These are phyloP conservation scores for Melanotaenia nigrans DNA, from an alignment of 2,797 vertebrate genomes.

Conservation along the genomic window DNA sequence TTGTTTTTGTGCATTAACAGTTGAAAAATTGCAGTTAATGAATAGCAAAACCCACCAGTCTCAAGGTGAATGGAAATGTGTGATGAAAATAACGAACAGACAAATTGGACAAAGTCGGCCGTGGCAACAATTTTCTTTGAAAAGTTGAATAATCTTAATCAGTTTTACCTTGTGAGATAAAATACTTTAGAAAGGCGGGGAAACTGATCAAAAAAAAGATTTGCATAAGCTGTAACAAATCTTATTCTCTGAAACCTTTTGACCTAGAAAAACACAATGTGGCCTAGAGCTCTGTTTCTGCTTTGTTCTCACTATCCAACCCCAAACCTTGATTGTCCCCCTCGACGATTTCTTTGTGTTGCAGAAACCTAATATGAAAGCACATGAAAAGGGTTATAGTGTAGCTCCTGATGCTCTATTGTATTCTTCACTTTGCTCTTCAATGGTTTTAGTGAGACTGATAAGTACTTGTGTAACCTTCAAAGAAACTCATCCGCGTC, in stretches of 20 bases:
- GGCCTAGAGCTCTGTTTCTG: slow-evolving; percentile 35
- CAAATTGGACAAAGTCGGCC: slow-evolving; percentile 27
- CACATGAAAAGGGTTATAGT: slow-evolving; percentile 48
- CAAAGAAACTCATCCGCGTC: slow-evolving; percentile 31
- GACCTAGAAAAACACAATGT: slow-evolving; percentile 14
- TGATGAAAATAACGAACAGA: neutral
- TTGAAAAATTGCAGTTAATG: slow-evolving; percentile 27
- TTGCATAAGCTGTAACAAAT: slow-evolving; percentile 37
- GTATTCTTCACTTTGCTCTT: slow-evolving; percentile 46
- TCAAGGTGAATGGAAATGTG: neutral
- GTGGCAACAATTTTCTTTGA: slow-evolving; percentile 29
- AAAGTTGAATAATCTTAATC: slow-evolving; percentile 34
- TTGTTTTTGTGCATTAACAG: slow-evolving; percentile 17
- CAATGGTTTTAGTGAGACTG: slow-evolving; percentile 56
- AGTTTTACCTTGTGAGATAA: slow-evolving; percentile 38
- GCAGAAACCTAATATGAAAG: slow-evolving; percentile 54
- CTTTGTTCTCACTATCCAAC: slow-evolving; percentile 45
- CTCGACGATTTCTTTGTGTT: slow-evolving; percentile 49
- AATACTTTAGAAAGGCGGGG: slow-evolving; percentile 28
- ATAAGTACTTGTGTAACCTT: slow-evolving; percentile 40
- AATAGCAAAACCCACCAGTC: slow-evolving; percentile 21
- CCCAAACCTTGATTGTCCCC: slow-evolving; percentile 47
- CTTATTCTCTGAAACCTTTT: slow-evolving; percentile 42
- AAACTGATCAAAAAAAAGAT: slow-evolving; percentile 15
- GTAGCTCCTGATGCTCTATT: slow-evolving; percentile 41